These are phyloP conservation scores for Trypoxylon attenuatum DNA, from an alignment of 2,888 invertebrate species.

Conservation along the genomic window DNA sequence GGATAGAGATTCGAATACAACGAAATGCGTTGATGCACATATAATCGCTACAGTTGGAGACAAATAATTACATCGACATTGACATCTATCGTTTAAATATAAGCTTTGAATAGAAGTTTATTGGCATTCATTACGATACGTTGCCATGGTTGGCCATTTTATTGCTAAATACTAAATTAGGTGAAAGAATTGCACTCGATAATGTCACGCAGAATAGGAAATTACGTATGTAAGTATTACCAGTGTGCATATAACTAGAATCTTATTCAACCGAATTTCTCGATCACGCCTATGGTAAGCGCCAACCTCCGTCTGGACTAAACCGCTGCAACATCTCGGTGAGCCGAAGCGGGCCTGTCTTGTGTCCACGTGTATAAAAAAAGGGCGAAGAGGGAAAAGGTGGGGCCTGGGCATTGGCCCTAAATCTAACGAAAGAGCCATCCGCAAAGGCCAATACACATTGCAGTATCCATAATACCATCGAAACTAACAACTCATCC, in stretches of 20 bases:
- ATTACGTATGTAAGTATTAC: background rate
- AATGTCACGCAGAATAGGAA: background rate
- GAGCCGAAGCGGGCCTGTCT: slow-evolving; percentile 34
- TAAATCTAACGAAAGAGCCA: slow-evolving; percentile 57
- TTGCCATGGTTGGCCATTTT: too few relatives aligned
- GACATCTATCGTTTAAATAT: too few relatives aligned
- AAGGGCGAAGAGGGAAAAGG: slow-evolving; percentile 22
- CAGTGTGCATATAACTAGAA: too few relatives aligned
- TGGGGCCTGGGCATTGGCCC: slow-evolving; percentile 55
- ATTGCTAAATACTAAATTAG: too few relatives aligned
- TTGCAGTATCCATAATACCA: slow-evolving; percentile 28
- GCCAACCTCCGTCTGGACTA: slow-evolving; percentile 35
- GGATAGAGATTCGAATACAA: too few relatives aligned
- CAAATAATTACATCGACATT: too few relatives aligned
- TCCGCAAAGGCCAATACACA: slow-evolving; percentile 25
- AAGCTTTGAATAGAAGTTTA: too few relatives aligned
- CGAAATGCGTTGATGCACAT: too few relatives aligned
- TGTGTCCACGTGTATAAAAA: slow-evolving; percentile 48
- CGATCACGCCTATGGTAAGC: slow-evolving; percentile 49
- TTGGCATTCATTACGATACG: too few relatives aligned
- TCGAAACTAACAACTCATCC: slow-evolving; percentile 3
- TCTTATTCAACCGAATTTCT: slow-evolving; percentile 35
- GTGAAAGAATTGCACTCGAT: too few relatives aligned
- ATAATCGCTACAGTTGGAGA: too few relatives aligned
- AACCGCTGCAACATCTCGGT: slow-evolving; percentile 43